Base-by-base conservation (phyloP, 30 jellyfish, hydroid and myxozoan genomes). In the Clytia hemisphaerica region DNA sequence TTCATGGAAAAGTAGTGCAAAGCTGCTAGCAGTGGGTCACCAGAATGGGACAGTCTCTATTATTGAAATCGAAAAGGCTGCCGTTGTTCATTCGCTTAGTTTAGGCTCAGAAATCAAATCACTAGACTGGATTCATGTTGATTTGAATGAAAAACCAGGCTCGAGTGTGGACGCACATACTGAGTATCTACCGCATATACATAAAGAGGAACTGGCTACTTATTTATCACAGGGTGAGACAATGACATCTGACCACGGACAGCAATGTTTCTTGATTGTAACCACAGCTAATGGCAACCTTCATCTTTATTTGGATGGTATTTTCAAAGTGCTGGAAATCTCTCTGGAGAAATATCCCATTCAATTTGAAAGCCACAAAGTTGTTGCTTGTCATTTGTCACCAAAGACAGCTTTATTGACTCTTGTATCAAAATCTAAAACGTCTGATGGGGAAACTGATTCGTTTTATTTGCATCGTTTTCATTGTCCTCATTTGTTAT, bases 21-120 rank as follows among this genome's bases (percentile, higher is more conserved):
- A 46, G n/a, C 6, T 72, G 32, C 69, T 87, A 32, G 94, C 96
- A 21, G 83, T 79, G 38, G 96, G 96, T 42, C 53, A 37, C 48
- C 73, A 58, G 1, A 57, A 60, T 65, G 94, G 96, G 4, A 15
- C 10, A 0, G 81, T 87, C 27, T 37, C 61, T 15, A 59, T 87
- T 6, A 15, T 64, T 18, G 96, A 79, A 48, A 61, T 79, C 16
- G 94, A 87, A 65, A 79, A 87, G 40, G 89, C 95, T 47, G 45
- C 72, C 22, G 34, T 61, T n/a, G 25, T 87, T 25, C 70, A 72
- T 37, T 14, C 63, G 25, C 1, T 45, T 15, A 61, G 61, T n/a
- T 28, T 69, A 27, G 80, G 67, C 10, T 49, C 79, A 21, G 46
- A 67, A 44, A 61, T 79, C 2, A 67, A 84, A 25, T 47, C 76